These are phyloP conservation scores for Athetis lepigone DNA, from an alignment of 2,888 invertebrate genomes.

Conservation along the genomic window DNA sequence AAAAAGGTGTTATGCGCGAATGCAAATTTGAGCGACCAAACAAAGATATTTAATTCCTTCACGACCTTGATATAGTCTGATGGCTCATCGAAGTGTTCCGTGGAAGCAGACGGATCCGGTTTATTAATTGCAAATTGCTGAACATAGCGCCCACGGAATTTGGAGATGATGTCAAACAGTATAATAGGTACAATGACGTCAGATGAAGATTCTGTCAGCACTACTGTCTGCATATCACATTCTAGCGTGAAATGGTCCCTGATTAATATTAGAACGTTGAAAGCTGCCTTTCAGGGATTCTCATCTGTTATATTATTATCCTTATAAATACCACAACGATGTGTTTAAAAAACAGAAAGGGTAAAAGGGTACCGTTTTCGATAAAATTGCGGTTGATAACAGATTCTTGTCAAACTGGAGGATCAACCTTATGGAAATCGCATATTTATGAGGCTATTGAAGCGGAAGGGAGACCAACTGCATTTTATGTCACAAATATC, in stretches of 20 bases:
- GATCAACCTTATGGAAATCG: not conserved
- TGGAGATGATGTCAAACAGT: constrained; percentile 59
- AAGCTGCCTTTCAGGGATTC: not conserved
- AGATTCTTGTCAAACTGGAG: not conserved
- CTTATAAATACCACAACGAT: not conserved
- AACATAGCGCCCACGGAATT: constrained; percentile 50
- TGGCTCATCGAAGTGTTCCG: constrained; percentile 53
- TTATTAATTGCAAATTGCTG: constrained; percentile 58
- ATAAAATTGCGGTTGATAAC: not conserved
- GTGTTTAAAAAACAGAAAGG: not conserved
- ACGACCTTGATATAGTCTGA: constrained; percentile 53
- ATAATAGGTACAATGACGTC: constrained; percentile 50
- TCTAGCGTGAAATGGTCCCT: constrained; percentile 21
- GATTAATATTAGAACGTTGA: constrained; percentile 20
- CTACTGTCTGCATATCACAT: constrained; percentile 35
- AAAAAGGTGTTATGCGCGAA: constrained; percentile 44
- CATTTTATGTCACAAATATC: too few relatives aligned
- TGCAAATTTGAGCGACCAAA: constrained; percentile 58
- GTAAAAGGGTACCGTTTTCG: not conserved
- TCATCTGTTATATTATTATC: not conserved
- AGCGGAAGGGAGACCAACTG: not conserved
- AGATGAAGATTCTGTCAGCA: constrained; percentile 33
- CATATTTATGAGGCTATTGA: not conserved
- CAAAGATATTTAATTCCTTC: constrained; percentile 57
- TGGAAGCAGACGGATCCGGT: constrained; percentile 54